phyloP scores from a whole-genome alignment of 1,140 invertebrate genomes.

The Chionoecetes opilio region DNA sequence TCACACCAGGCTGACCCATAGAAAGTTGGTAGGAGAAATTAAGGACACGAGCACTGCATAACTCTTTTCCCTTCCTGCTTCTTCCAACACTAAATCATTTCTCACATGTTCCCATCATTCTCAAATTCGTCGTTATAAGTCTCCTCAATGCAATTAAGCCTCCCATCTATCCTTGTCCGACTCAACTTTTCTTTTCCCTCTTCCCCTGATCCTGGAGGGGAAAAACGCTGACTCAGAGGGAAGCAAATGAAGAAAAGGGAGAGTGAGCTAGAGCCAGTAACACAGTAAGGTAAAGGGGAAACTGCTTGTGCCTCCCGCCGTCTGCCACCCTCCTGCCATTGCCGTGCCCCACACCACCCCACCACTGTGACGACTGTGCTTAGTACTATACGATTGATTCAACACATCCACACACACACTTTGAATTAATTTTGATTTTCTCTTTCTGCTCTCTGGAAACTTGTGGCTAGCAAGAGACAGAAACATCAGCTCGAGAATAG shows the following conservation, averaged over 20 bases:
- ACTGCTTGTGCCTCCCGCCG: neutral
- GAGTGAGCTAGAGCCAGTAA: constrained; percentile 35
- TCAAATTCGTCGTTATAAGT: neutral
- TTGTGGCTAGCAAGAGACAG: too few species aligned
- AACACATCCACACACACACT: too few species aligned
- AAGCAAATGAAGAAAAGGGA: constrained; percentile 49
- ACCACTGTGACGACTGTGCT: too few species aligned
- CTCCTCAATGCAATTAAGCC: too few species aligned
- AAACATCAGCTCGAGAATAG: too few species aligned
- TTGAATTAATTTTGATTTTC: too few species aligned
- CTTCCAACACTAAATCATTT: neutral
- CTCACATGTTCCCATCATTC: neutral
- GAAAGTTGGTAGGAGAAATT: constrained; percentile 62
- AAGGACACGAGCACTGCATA: constrained; percentile 59
- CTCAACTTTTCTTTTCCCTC: neutral
- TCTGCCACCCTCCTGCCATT: neutral
- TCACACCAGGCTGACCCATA: constrained; percentile 65
- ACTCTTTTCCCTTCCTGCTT: neutral
- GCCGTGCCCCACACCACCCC: too few species aligned
- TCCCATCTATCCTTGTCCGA: neutral
- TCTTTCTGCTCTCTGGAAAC: too few species aligned
- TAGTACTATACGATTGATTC: too few species aligned
- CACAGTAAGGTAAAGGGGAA: neutral
- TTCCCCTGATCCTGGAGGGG: constrained; percentile 18
- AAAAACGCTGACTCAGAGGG: constrained; percentile 48